phyloP scores from a whole-genome alignment of 2,888 invertebrate species.

The Cosmorhoe ocellata region DNA sequence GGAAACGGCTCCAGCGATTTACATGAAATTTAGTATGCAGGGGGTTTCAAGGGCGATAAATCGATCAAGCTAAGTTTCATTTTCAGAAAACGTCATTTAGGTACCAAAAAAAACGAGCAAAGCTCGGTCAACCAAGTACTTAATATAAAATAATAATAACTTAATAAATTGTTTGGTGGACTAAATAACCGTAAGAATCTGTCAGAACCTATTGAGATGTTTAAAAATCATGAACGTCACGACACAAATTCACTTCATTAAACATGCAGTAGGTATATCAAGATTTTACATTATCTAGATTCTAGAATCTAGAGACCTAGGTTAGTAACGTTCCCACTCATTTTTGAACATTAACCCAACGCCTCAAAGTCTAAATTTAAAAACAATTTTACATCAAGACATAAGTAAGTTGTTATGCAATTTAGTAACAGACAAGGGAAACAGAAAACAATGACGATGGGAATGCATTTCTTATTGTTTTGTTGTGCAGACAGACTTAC shows the following conservation, averaged over 20 bases:
- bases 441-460: slow-evolving; percentile 44
- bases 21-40: too few species aligned
- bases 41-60: too few species aligned
- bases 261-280: slow-evolving; percentile 13
- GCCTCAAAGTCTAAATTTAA: slow-evolving; percentile 1
- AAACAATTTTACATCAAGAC: neutral
- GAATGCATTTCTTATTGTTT: slow-evolving; percentile 33
- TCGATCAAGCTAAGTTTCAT: too few species aligned
- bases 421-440: slow-evolving; percentile 34
- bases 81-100: too few species aligned
- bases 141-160: too few species aligned
- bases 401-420: slow-evolving; percentile 33
- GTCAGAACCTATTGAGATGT: too few species aligned
- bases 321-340: too few species aligned
- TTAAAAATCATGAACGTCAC: neutral
- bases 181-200: too few species aligned
- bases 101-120: too few species aligned
- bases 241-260: slow-evolving; percentile 12
- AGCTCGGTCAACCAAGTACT: too few species aligned
- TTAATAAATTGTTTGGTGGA: too few species aligned
- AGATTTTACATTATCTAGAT: slow-evolving; percentile 5
- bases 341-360: neutral
- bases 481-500: slow-evolving; percentile 29
- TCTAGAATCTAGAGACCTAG: neutral
- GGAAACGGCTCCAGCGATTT: too few species aligned